Percentiles rank a stretch among this genome's conserved stretches.
Conservation (phyloP, 92 coral and sea anemone genomes). For the Muricea muricata region DNA sequence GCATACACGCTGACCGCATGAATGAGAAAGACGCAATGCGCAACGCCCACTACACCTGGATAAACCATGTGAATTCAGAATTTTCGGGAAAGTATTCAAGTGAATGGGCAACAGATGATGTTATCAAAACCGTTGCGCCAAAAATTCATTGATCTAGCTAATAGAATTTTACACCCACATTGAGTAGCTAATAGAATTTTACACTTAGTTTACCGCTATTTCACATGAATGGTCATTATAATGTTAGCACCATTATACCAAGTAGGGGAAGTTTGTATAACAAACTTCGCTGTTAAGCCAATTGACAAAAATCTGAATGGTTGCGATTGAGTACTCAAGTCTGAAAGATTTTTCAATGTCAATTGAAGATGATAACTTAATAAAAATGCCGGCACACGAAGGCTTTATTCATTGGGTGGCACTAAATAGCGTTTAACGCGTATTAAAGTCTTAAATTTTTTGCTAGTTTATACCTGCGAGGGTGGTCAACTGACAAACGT, state of each 20-base stretch:
- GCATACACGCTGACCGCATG: neutral
- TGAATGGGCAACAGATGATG: neutral
- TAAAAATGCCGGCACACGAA: neutral
- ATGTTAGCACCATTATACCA: neutral
- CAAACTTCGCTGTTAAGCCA: neutral
- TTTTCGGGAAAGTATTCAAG: conserved; percentile 31
- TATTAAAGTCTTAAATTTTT: neutral
- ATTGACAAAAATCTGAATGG: neutral
- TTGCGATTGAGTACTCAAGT: neutral
- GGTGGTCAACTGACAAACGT: neutral
- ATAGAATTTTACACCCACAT: neutral
- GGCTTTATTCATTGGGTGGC: neutral
- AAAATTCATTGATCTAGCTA: neutral
- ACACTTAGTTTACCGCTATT: neutral
- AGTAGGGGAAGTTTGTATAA: neutral
- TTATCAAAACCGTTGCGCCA: neutral
- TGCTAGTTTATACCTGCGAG: neutral
- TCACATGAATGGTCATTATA: neutral
- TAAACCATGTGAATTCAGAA: neutral
- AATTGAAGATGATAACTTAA: neutral
- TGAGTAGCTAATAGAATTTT: too few species aligned
- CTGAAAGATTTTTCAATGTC: neutral
- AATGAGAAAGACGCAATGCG: neutral
- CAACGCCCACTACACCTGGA: conserved; percentile 18
- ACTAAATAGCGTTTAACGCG: neutral